A percentile compares a stretch with the other conserved stretches of the same genome.
These are phyloP conservation scores for Podarcis cretensis DNA, from an alignment of 2,113 vertebrate genomes.

Conservation along the genomic window DNA sequence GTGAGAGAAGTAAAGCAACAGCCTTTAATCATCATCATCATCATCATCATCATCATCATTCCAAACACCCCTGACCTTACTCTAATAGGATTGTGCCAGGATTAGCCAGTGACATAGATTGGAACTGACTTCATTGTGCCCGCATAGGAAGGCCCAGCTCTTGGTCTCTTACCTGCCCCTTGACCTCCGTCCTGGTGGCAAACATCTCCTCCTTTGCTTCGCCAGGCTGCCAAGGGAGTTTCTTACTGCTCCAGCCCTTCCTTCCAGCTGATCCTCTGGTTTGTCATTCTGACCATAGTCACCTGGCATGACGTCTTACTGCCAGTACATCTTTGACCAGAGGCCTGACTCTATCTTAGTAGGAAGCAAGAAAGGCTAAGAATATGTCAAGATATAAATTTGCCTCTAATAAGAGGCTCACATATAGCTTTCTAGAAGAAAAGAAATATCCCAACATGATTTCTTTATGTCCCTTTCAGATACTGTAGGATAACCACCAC, in stretches of 20 bases:
- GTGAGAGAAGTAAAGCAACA: constrained; percentile 9
- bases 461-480: neutral
- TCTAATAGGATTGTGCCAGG: constrained; percentile 72
- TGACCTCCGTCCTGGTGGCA: neutral
- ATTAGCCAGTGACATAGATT: constrained; percentile 65
- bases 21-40: constrained; percentile 14
- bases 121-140: neutral
- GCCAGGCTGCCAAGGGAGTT: neutral
- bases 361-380: neutral
- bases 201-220: neutral
- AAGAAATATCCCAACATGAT: neutral
- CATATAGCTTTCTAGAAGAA: neutral
- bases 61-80: constrained; percentile 53
- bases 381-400: neutral
- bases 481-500: neutral
- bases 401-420: neutral
- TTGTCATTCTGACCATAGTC: neutral
- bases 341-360: neutral
- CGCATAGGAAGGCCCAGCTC: neutral
- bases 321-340: neutral
- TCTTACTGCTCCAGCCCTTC: neutral
- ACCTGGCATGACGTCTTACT: neutral
- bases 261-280: neutral
- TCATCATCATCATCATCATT: constrained; percentile 5
- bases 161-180: neutral